phyloP scores from a whole-genome alignment of 2,888 invertebrate species.

The Ophion ventricosus region DNA sequence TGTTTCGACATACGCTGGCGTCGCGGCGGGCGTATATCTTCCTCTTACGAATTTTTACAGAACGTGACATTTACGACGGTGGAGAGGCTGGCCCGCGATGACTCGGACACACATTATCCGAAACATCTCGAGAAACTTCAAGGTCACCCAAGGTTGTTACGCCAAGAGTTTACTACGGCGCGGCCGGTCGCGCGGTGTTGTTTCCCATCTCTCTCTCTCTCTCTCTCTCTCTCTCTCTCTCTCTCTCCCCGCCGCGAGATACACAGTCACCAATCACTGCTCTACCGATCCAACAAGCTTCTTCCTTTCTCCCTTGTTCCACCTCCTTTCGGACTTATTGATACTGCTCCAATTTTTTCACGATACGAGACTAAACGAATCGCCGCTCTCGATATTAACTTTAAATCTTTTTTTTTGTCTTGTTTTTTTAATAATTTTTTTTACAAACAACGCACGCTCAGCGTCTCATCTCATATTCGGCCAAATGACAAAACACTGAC shows the following conservation, averaged over 20 bases:
- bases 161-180: slow-evolving; percentile 12
- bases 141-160: slow-evolving; percentile 61
- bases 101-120: slow-evolving; percentile 36
- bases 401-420: too few relatives aligned
- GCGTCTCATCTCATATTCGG: too few relatives aligned
- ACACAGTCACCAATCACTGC: too few relatives aligned
- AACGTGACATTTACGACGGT: slow-evolving; percentile 55
- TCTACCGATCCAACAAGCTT: too few relatives aligned
- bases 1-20: slow-evolving; percentile 9
- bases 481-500: not conserved
- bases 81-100: too few relatives aligned
- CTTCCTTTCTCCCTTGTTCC: too few relatives aligned
- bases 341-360: too few relatives aligned
- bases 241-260: not conserved
- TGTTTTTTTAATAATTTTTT: not conserved
- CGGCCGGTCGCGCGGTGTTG: slow-evolving; percentile 4
- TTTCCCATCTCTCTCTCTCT: slow-evolving; percentile 1
- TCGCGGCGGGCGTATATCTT: slow-evolving; percentile 23
- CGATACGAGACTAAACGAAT: too few relatives aligned
- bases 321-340: too few relatives aligned
- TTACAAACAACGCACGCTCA: too few relatives aligned
- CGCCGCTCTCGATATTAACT: too few relatives aligned
- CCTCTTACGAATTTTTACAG: slow-evolving; percentile 23
- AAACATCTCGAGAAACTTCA: slow-evolving; percentile 48
- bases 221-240: slow-evolving; percentile 1